Evolutionary conservation across 92 coral and sea anemone genomes (phyloP).

Genomic region (Anthopleura xanthogrammica): DNA sequence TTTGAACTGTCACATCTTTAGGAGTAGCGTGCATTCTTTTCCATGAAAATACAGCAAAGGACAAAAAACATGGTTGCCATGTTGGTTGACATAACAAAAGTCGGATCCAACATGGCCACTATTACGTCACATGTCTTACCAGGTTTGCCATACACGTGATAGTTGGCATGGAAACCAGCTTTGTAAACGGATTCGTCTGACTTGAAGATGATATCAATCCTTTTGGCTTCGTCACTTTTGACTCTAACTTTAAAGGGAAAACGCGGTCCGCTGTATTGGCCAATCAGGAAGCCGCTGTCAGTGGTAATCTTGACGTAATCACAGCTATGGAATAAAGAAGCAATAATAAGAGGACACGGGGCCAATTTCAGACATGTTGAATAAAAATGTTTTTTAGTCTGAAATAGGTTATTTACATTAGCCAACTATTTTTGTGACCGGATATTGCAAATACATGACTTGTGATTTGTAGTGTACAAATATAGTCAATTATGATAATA

Average conservation of each 20-base stretch:
- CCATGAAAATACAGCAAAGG: not conserved
- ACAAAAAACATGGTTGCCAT: not conserved
- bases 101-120: too few species aligned
- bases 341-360: not conserved
- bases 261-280: constrained; percentile 29
- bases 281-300: constrained; percentile 24
- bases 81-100: not conserved
- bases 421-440: too few species aligned
- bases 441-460: too few species aligned
- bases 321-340: constrained; percentile 13
- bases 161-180: constrained; percentile 22
- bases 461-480: too few species aligned
- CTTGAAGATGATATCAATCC: constrained; percentile 22
- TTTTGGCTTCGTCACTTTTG: not conserved
- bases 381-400: too few species aligned
- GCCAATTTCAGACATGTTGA: not conserved
- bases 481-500: too few species aligned
- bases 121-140: constrained; percentile 3
- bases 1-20: too few species aligned
- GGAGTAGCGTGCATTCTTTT: too few species aligned
- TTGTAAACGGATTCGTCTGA: constrained; percentile 7
- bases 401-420: too few species aligned
- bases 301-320: constrained; percentile 31
- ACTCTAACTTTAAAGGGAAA: constrained; percentile 4
- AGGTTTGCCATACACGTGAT: constrained; percentile 13